Evolutionary conservation across 2,113 vertebrate genomes (phyloP).

Genomic region (Carettochelys insculpta): DNA sequence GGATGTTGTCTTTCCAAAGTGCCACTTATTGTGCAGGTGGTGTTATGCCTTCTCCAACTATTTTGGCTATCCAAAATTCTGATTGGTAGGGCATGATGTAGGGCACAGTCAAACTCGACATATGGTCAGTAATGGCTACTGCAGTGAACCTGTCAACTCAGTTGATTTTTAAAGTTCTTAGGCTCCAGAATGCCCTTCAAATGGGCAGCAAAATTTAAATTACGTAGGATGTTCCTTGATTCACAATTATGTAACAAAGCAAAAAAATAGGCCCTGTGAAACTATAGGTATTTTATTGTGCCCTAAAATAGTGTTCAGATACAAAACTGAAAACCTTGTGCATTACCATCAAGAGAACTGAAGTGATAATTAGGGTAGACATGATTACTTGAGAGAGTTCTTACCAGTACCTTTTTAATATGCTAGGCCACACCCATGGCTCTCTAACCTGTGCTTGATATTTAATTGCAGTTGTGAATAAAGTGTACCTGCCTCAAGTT

Average conservation of each 20-base stretch:
- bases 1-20: background rate
- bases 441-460: background rate
- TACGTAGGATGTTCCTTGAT: background rate
- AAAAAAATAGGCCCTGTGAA: background rate
- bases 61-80: background rate
- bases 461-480: background rate
- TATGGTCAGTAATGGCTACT: background rate
- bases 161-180: too few relatives aligned
- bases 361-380: background rate
- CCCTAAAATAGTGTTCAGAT: background rate
- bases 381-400: background rate
- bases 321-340: background rate
- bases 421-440: fast-evolving
- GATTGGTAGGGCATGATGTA: too few relatives aligned
- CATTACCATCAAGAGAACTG: background rate
- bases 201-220: background rate
- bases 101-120: background rate
- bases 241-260: background rate
- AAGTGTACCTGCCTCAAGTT: fast-evolving
- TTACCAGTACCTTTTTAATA: fast-evolving
- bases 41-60: background rate
- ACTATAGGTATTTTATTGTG: background rate
- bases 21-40: background rate
- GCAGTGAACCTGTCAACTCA: background rate
- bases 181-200: background rate